phyloP scores from a whole-genome alignment of 1,140 invertebrate species.

The Trialeurodes vaporariorum region DNA sequence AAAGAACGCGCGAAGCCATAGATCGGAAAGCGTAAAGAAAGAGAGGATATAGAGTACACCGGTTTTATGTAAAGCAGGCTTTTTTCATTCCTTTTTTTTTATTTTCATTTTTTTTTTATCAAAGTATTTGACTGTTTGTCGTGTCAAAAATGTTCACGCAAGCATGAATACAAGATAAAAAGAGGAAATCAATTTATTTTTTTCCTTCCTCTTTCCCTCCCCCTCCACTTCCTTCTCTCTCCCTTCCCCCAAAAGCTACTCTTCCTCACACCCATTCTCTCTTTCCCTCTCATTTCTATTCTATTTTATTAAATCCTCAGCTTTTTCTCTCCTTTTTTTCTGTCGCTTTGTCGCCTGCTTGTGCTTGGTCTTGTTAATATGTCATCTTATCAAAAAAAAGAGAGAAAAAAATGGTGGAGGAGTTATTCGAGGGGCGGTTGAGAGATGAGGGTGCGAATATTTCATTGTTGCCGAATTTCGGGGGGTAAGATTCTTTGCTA shows the following conservation, averaged over 20 bases:
- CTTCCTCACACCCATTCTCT: too few species aligned
- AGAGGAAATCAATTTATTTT: constrained; percentile 1
- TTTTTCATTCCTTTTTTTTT: neutral
- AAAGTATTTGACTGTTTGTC: neutral
- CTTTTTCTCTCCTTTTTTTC: neutral
- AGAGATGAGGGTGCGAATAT: too few species aligned
- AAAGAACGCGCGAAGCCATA: too few species aligned
- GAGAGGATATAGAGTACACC: too few species aligned
- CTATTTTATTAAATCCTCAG: neutral
- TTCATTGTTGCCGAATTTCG: too few species aligned
- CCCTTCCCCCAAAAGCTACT: too few species aligned
- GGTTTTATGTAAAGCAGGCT: neutral
- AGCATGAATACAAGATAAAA: constrained; percentile 1
- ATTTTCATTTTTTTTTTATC: neutral
- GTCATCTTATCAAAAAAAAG: neutral
- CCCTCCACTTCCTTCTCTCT: too few species aligned
- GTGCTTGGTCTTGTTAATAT: constrained; percentile 1
- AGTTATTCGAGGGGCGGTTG: too few species aligned
- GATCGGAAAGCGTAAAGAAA: too few species aligned
- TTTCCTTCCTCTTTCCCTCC: neutral
- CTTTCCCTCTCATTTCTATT: neutral
- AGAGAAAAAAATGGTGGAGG: too few species aligned
- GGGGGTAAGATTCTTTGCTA: too few species aligned
- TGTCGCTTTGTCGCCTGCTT: neutral
- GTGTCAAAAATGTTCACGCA: neutral